Conservation (phyloP, 2,113 vertebrate genomes). For the Toxostoma redivivum region DNA sequence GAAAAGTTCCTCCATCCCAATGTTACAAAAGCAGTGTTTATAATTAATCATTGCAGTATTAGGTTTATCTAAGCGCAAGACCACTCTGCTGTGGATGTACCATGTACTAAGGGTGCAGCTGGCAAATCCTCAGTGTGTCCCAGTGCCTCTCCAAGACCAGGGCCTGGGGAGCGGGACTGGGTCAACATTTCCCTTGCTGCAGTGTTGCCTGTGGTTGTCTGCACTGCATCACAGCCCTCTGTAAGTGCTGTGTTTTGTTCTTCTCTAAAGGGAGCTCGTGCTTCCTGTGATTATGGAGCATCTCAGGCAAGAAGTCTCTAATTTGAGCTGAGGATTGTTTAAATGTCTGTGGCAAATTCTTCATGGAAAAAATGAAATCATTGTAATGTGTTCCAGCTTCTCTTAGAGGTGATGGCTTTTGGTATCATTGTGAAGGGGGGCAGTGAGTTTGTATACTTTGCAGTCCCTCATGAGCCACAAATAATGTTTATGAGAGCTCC, state of each 20-base stretch:
- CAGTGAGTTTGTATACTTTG: neutral
- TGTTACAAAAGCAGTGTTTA: neutral
- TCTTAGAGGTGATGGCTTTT: neutral
- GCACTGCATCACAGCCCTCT: neutral
- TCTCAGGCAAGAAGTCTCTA: neutral
- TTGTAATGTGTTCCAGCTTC: neutral
- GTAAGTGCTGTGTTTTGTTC: neutral
- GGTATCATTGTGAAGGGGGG: accelerated
- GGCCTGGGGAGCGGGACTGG: neutral
- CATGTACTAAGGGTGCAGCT: neutral
- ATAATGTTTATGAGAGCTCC: neutral
- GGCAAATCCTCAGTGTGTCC: neutral
- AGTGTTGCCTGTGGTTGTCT: accelerated
- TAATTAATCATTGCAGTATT: neutral
- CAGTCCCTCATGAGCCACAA: neutral
- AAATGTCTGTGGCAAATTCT: neutral
- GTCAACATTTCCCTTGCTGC: neutral
- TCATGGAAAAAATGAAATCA: neutral
- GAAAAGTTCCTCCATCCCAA: neutral
- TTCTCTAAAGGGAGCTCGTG: neutral
- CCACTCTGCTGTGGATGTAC: neutral
- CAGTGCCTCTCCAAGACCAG: neutral
- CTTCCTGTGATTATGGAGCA: neutral
- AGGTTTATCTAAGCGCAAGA: neutral
- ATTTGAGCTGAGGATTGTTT: neutral